Base-by-base conservation (phyloP, 2,888 invertebrate species). In the Plagodis dolabraria region DNA sequence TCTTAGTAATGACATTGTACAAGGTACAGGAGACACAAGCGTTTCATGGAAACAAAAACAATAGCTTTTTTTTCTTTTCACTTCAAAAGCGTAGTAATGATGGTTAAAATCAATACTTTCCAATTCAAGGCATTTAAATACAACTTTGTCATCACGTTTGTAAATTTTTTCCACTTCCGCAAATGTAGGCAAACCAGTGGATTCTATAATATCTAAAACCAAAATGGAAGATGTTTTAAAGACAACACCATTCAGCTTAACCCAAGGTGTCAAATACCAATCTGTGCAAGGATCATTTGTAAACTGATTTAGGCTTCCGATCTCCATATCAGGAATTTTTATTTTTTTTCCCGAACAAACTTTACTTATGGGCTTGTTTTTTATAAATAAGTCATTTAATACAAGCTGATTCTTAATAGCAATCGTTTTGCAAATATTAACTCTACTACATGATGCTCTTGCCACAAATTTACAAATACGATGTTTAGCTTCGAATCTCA, bases 401-500 rank as follows among this genome's bases (percentile, higher is more conserved):
- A 48, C 42, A 5, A 65, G 43, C 36, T 65, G 65, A 53, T 60
- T 33, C 53, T 65, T 65, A 12, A 65, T 57, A 10, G 65, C 63
- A 43, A 65, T 48, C 1, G 65, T 60, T 56, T 56, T 58, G 33
- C 56, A 56, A 46, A 65, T 42, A 53, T 65, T 65, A 5, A 53
- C 43, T 49, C 53, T 48, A 44, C 34, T 65, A 8, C 10, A 12
- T 8, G 63, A 60, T 36, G 59, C 40, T 51, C 52, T 45, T 6
- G 66, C 63, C 1, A 50, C 42, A 40, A 61, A 40, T 52, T 64
- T 64, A 49, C 54, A 60, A n/a, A 67, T 34, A 12, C 64, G 44
- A 45, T 64, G 64, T 22, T 64, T 64, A 0, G 64, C 67, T 57
- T 67, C 64, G 53, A 65, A 67, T 38, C 67, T 48, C 64, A 67